Base-by-base conservation (phyloP, 2,797 vertebrate species). In the Rhinella marina region DNA sequence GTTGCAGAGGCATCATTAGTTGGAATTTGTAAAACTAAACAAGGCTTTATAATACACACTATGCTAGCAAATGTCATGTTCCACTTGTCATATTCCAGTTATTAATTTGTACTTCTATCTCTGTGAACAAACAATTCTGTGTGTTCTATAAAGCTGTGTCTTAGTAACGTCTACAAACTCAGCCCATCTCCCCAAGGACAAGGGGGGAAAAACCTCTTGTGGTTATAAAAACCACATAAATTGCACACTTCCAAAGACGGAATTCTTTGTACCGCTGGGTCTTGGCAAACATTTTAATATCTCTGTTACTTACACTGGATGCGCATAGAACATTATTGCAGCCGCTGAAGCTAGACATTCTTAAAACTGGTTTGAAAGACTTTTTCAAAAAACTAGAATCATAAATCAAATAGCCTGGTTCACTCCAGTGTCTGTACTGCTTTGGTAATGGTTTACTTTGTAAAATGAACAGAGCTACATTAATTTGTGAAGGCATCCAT, bases 21-120 rank as follows among this genome's bases (percentile, higher is more conserved):
- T 61, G 64, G 41, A 82, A 27, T n/a, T 75, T 87, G 62, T 61
- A 86, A 86, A 87, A 89, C 72, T 86, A 0, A 1, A 66, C 29
- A 73, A 29, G 6, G 61, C 75, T 52, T 86, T 85, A 17, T 84
- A 88, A 90, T 90, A 27, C 81, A 73, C 3, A 1, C 72, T 12
- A 64, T 87, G 54, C 86, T 61, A 73, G 78, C 56, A 87, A 82
- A 87, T 81, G 79, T 72, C 78, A 87, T 87, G 66, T 82, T 87
- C 86, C 79, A 82, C 82, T 89, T 54, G 72, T 48, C 62, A 56
- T 85, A 87, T 66, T 19, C 13, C 61, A 77, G 14, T 90, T 9
- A 0, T 81, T 90, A 88, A 89, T 90, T 90, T 91, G 17, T 61
- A 73, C 56, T 83, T 90, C 78, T 16, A 59, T 87, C 62, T 88